These are phyloP conservation scores for Calliopsis andreniformis DNA, from an alignment of 1,140 invertebrate genomes.

Conservation along the genomic window DNA sequence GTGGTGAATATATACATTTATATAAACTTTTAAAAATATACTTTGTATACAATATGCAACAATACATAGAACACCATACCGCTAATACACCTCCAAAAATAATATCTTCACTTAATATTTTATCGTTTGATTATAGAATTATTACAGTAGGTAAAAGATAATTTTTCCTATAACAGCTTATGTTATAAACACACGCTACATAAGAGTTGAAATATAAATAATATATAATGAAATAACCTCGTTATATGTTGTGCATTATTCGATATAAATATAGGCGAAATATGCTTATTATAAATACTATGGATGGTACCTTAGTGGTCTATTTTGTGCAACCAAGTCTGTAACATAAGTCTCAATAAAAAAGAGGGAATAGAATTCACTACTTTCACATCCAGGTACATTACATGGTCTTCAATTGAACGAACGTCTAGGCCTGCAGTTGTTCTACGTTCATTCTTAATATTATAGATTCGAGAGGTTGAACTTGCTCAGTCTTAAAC, in stretches of 20 bases:
- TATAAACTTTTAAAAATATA: conserved; percentile 39
- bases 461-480: conserved; percentile 2
- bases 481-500: conserved; percentile 9
- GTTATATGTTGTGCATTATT: background rate
- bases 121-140: background rate
- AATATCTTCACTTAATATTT: conserved; percentile 3
- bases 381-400: conserved; percentile 44
- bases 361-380: conserved; percentile 21
- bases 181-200: background rate
- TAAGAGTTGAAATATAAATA: background rate
- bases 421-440: conserved; percentile 20
- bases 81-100: conserved; percentile 11
- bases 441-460: background rate
- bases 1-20: background rate
- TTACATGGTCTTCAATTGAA: conserved; percentile 15
- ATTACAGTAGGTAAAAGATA: background rate
- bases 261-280: background rate
- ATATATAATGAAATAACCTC: background rate
- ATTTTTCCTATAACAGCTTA: background rate
- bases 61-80: conserved; percentile 15
- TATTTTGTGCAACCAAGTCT: conserved; percentile 29
- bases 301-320: background rate
- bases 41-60: conserved; percentile 11
- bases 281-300: conserved; percentile 14
- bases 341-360: conserved; percentile 34